Evolutionary conservation across 2,113 vertebrate genomes (phyloP).

Genomic region (Lagopus muta): DNA sequence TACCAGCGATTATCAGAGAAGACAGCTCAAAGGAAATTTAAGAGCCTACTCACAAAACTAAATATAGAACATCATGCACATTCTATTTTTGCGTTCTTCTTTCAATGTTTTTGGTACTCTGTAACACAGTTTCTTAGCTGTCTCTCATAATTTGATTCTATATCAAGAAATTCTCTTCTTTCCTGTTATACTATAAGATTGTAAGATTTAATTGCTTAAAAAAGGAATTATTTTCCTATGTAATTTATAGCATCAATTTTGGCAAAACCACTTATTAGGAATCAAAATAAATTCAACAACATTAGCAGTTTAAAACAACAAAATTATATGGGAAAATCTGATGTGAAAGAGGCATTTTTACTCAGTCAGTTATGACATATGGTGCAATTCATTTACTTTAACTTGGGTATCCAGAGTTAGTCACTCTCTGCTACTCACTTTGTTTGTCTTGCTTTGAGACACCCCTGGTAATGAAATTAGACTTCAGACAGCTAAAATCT

Average conservation of each 20-base stretch:
- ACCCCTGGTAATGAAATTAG: neutral
- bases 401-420: neutral
- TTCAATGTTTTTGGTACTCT: slow-evolving; percentile 35
- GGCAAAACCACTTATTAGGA: neutral
- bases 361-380: neutral
- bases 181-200: neutral
- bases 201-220: neutral
- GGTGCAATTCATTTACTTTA: neutral
- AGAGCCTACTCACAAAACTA: slow-evolving; percentile 48
- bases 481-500: neutral
- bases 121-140: neutral
- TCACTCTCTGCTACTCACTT: neutral
- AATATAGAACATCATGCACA: slow-evolving; percentile 46
- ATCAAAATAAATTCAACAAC: neutral
- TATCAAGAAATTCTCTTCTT: neutral
- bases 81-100: slow-evolving; percentile 59
- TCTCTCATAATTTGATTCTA: neutral
- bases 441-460: neutral
- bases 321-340: neutral
- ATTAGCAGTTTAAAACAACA: neutral
- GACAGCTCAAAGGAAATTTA: slow-evolving; percentile 49
- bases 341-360: neutral
- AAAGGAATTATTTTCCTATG: neutral
- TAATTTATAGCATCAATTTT: neutral
- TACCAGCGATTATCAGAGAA: slow-evolving; percentile 41